phyloP scores from a whole-genome alignment of 2,888 invertebrate species.

The Eugnorisma glareosa region DNA sequence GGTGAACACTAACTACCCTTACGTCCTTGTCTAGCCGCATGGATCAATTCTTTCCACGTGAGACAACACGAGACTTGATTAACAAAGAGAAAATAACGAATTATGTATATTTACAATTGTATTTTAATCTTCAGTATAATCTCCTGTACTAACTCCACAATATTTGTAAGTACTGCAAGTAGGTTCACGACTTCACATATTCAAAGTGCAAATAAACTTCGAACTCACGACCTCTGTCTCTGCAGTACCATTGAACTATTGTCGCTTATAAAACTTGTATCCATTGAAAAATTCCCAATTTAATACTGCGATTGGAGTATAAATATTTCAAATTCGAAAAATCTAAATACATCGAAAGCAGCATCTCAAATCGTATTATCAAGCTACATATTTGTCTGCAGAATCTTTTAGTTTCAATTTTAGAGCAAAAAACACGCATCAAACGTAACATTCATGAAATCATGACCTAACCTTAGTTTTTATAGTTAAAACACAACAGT shows the following conservation, averaged over 20 bases:
- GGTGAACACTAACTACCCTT: conserved; percentile 28
- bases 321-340: conserved; percentile 23
- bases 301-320: conserved; percentile 20
- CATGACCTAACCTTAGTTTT: conserved; percentile 6
- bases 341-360: conserved; percentile 5
- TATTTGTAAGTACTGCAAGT: conserved; percentile 5
- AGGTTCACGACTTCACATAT: not conserved
- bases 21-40: conserved; percentile 36
- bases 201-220: conserved; percentile 15
- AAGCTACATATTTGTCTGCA: conserved; percentile 26
- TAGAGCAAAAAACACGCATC: conserved; percentile 6
- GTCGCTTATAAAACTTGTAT: conserved; percentile 15
- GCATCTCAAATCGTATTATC: conserved; percentile 5
- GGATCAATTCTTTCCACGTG: conserved; percentile 24
- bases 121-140: not conserved
- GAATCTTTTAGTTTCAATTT: conserved; percentile 2
- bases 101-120: not conserved
- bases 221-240: conserved; percentile 2
- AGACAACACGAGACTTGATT: conserved; percentile 12
- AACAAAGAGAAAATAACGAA: conserved; percentile 17
- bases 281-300: conserved; percentile 7
- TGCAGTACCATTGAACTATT: not conserved
- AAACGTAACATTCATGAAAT: conserved; percentile 2
- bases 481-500: conserved; percentile 4
- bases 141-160: not conserved